Base-by-base conservation (phyloP, 2,888 invertebrate species). In the Cataglyphis livida region DNA sequence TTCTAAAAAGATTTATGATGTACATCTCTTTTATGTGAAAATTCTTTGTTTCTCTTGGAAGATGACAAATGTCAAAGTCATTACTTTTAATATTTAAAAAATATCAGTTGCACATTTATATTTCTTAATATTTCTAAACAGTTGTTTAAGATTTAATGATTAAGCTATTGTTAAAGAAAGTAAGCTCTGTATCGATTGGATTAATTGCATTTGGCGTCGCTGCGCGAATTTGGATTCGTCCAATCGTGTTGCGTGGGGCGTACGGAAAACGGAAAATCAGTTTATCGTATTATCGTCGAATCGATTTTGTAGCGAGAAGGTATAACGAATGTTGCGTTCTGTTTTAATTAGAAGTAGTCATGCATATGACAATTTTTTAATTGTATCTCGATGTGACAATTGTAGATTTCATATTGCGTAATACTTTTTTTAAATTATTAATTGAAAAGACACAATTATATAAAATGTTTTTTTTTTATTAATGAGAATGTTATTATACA, bases 271-370 rank as follows among this genome's bases (percentile, higher is more conserved):
- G 75, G 38, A 28, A 74, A 81, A 81, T 41, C 62, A 76, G 38
- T 64, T 81, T 51, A 51, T 75, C 18, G 28, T 76, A 73, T 76
- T 44, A 64, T 76, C 74, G 28, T 48, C 18, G 4, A 70, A 70
- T 78, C 59, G 71, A 78, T 70, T 59, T 78, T 48, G 32, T 35
- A 78, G 7, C n/a, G 25, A 4, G n/a, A 65, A 25, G 7, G 12
- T 57, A 57, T 25, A 25, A 1, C n/a, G 32, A 54, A 28, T 32
- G 21, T 21, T 57, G 32, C 15, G 9, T 48, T 32, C 57, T 3
- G 68, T 44, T 70, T 78, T 70, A 48, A 78, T 70, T 68, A 25
- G 15, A 62, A 12, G 59, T 78, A 12, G 12, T 21, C 35, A 32
- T 25, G 35, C 35, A 32, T 32, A 32, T 21, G 35, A 64, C 28